Base-by-base conservation (phyloP, 2,113 vertebrate species). In the Peromyscus californicus region DNA sequence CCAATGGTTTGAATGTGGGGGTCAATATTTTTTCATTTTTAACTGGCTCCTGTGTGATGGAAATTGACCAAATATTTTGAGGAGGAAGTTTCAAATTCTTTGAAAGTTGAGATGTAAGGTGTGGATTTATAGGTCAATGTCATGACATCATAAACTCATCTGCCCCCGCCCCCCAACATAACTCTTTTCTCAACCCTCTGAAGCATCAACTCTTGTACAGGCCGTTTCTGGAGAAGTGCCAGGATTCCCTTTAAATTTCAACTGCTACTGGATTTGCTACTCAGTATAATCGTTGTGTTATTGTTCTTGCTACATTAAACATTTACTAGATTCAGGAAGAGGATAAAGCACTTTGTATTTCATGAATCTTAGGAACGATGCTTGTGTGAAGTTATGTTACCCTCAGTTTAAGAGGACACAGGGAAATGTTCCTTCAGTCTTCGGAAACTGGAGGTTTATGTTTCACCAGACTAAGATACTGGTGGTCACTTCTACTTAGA, bases 111-210 rank as follows among this genome's bases (percentile, higher is more conserved):
- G 11, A 2, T 57, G 5, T 87, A 91, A 69, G 19, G 22, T 61
- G 51, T 36, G 61, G 54, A 39, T 31, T 82, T 48, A 51, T 22
- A 93, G 42, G n/a, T 16, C 7, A 48, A 42, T 33, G 19, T 29
- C 31, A n/a, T 89, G 13, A 29, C 74, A 93, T 74, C 74, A 93
- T 74, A 90, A 67, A 9, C 4, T 2, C 2, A 36, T 2, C 10
- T 59, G 3, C 4, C 2, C 0, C 2, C 0, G 13, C 45, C 15
- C 1, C 24, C 48, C 19, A 10, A 0, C 17, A 54, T 16, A 57
- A 7, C 36, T 65, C 2, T 39, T 91, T 72, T 91, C 17, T 57
- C 75, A 22, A 75, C 10, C 51, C 51, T 10, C 6, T 80, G 31
- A 63, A 88, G 33, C 54, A 82, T 79, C 36, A 67, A 1, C 19